phyloP scores from a whole-genome alignment of 2,888 invertebrate species.

The Zeuzera pyrina region DNA sequence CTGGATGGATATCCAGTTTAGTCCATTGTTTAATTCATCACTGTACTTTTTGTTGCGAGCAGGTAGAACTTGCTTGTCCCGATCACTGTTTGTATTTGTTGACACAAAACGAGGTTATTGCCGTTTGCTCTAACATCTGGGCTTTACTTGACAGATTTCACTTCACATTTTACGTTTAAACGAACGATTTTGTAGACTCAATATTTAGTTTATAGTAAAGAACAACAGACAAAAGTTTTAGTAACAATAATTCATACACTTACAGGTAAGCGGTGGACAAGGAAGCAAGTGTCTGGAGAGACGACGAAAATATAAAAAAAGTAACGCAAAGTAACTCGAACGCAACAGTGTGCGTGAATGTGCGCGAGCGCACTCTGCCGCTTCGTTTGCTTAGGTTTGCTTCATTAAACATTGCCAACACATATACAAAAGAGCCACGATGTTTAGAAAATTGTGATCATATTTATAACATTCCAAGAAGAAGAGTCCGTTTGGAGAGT shows the following conservation, averaged over 20 bases:
- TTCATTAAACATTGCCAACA: too few relatives aligned
- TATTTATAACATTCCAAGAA: not conserved
- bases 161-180: constrained; percentile 30
- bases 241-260: constrained; percentile 24
- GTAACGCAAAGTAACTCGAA: constrained; percentile 29
- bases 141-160: constrained; percentile 50
- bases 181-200: too few relatives aligned
- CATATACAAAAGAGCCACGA: too few relatives aligned
- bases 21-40: constrained; percentile 62
- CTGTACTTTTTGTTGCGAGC: constrained; percentile 37
- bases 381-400: too few relatives aligned
- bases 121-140: constrained; percentile 53
- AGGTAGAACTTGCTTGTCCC: constrained; percentile 48
- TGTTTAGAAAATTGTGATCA: too few relatives aligned
- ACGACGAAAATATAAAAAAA: constrained; percentile 34
- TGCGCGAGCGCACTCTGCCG: constrained; percentile 22
- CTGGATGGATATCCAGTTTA: constrained; percentile 52
- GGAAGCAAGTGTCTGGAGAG: constrained; percentile 36
- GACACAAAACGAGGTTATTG: constrained; percentile 62
- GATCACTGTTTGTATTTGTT: constrained; percentile 64
- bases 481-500: not conserved
- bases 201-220: constrained; percentile 16
- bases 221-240: not conserved
- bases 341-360: constrained; percentile 62
- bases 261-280: constrained; percentile 40